Conservation (phyloP, 2,113 vertebrate genomes). For the Willisornis vidua region DNA sequence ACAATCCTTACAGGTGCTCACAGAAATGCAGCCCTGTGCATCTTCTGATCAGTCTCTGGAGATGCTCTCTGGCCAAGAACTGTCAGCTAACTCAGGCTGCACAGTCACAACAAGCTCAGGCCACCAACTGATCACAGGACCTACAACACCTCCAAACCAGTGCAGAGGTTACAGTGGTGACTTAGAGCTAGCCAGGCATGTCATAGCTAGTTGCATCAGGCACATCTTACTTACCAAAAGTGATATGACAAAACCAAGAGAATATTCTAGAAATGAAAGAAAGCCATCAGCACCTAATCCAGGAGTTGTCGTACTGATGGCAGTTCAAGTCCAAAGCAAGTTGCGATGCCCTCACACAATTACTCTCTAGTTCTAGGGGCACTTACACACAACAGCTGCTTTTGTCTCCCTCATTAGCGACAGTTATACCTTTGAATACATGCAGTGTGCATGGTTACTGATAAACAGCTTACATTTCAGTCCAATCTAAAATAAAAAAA, state of each 20-base stretch:
- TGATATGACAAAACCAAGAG: not conserved
- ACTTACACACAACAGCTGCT: not conserved
- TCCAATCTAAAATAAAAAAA: not conserved
- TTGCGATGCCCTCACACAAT: not conserved
- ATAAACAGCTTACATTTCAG: not conserved
- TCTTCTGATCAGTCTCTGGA: not conserved
- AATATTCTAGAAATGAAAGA: not conserved
- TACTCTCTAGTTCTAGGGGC: not conserved
- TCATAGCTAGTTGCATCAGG: not conserved
- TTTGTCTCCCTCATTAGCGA: not conserved
- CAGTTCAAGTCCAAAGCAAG: not conserved
- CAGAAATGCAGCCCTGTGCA: not conserved
- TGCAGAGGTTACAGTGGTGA: not conserved
- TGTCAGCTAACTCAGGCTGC: not conserved
- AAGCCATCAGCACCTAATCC: not conserved
- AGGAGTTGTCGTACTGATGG: not conserved
- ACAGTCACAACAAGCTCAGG: not conserved
- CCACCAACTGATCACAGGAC: not conserved
- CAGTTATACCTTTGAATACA: not conserved
- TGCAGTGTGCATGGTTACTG: not conserved
- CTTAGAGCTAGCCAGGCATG: not conserved
- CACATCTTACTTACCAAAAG: not conserved
- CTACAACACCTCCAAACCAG: not conserved
- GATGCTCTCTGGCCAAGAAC: not conserved
- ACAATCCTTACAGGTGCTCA: not conserved